Evolutionary conservation across 2,888 invertebrate species (phyloP), one percentile per base, ranked within the genome.

Genomic region (Yponomeuta evonymella): DNA sequence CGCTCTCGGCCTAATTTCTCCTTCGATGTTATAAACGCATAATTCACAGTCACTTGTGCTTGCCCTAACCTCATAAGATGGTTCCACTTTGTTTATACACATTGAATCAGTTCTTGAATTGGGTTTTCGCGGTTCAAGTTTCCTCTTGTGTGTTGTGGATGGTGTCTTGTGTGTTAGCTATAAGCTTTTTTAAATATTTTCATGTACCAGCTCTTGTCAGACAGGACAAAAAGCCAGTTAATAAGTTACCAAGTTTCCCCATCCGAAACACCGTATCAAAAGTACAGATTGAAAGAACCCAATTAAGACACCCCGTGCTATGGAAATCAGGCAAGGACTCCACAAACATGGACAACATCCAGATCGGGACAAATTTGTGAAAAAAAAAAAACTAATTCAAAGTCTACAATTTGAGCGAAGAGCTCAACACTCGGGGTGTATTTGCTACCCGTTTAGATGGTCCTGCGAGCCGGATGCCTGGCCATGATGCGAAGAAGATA

Each of bases 401-500:
- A 58, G 12, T 58, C 51, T 58, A 58, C 51, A 58, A 15, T 15
- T 58, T 15, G 51, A 15, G 51, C 51, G 15, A 15, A 15, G 12
- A 58, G 51, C 51, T 58, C 51, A 58, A 58, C 51, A 15, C 51
- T 58, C 15, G 51, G 51, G 51, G 51, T 58, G 12, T 58, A 58
- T 58, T 58, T 58, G 12, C 51, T 58, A 58, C 51, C 51, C 51
- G 51, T 58, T 58, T 58, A 15, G 51, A 58, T 58, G 51, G 51
- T 58, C 51, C 51, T 58, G 51, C 51, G 51, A 58, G 51, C 51
- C 51, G 51, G 51, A 58, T 58, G 51, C 51, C 51, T 58, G 51
- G 51, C 51, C 51, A 58, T 58, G 51, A 58, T 58, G 51, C 51
- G 51, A 58, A 58, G 51, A 58, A 58, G 51, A 58, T 58, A 58